Base-by-base conservation (phyloP, 1,140 invertebrate species). In the Pentalonia nigronervosa region DNA sequence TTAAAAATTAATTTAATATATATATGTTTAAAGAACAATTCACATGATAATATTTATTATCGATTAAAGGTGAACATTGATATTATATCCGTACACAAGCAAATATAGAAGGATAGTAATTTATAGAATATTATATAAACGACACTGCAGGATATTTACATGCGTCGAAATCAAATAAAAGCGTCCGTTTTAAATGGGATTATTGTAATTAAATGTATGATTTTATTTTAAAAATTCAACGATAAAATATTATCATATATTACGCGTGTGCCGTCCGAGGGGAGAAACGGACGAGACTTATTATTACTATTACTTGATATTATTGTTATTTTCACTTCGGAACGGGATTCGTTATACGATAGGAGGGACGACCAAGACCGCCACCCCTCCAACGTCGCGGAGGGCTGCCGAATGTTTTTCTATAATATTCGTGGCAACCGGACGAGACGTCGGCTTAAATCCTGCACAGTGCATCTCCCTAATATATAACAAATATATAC, bases 361-460 rank as follows among this genome's bases (percentile, higher is more conserved):
- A 36, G 81, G 9, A 84, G 83, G 47, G 30, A 34, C 45, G 86
- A 34, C 45, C 47, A 47, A 88, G 25, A 14, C 25, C 30, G 7
- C 14, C 47, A 48, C 45, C 17, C 86, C 86, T 7, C 47, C 21
- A 84, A 84, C 36, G 83, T 11, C 87, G 1, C 20, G 34, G n/a
- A 89, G 45, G 41, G 90, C 90, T 91, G n/a, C 60, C n/a, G n/a
- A 53, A 89, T 53, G 67, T 81, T 48, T 91, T 91, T 47, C 60
- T 45, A 47, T 76, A 81, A 91, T 48, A 81, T 91, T 91, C 90
- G 90, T 91, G 90, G 60, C 67, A n/a, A 50, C 25, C 67, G 90
- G 90, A 91, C 90, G 60, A 91, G 45, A 91, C 25, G 90, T 91
- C 90, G 45, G 90, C 67, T 91, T 91, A 91, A 91, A 23, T 53